Conservation (phyloP, 2,797 vertebrate species). For the Notolabrus celidotus region DNA sequence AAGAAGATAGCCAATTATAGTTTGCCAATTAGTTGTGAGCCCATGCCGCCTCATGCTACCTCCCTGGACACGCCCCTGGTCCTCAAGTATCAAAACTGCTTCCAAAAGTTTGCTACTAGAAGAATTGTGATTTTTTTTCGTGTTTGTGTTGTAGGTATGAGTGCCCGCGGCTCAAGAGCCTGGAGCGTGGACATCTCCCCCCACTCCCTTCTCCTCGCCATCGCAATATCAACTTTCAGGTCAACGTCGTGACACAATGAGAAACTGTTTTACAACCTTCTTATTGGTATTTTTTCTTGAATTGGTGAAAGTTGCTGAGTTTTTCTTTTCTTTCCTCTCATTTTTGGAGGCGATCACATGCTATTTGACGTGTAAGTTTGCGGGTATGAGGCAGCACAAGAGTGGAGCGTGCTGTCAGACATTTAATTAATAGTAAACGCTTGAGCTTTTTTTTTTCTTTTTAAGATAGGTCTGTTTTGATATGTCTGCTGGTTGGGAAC, state of each 20-base stretch:
- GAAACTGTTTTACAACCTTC: conserved; percentile 53
- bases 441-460: conserved; percentile 45
- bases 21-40: no score
- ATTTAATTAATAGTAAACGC: conserved; percentile 50
- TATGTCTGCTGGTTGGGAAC: conserved; percentile 65
- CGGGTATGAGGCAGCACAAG: conserved; percentile 55
- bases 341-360: conserved; percentile 39
- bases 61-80: no score
- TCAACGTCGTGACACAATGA: conserved; percentile 81
- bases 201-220: conserved; percentile 78
- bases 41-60: no score
- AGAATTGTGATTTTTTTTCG: conserved; percentile 1
- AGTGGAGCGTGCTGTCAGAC: conserved; percentile 56
- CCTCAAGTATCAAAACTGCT: neutral
- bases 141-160: conserved; percentile 87
- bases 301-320: conserved; percentile 42
- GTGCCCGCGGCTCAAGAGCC: conserved; percentile 89
- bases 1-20: no score
- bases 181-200: conserved; percentile 71
- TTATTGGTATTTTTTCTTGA: conserved; percentile 38
- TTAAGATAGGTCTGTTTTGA: conserved; percentile 40
- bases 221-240: conserved; percentile 82
- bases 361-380: conserved; percentile 64
- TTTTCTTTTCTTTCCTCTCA: conserved; percentile 15
- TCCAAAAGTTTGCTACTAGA: conserved; percentile 3